These are phyloP conservation scores for Phoxinus phoxinus DNA, from an alignment of 2,113 vertebrate species.

Conservation along the genomic window DNA sequence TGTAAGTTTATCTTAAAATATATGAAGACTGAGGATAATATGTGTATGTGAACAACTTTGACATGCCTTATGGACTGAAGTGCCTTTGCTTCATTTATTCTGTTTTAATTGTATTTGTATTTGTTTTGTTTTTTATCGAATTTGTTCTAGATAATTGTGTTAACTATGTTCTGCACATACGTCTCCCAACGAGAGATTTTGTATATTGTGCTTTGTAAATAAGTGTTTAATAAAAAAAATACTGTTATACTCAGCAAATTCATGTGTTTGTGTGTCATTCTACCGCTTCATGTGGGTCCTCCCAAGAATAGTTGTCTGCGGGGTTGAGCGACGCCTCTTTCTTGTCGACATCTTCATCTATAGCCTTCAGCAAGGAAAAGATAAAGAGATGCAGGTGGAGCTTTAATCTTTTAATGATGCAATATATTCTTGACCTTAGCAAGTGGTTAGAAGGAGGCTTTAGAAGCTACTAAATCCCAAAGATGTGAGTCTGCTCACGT, in stretches of 20 bases:
- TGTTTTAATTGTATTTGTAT: no score
- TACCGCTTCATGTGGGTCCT: slow-evolving; percentile 85
- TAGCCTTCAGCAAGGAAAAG: slow-evolving; percentile 66
- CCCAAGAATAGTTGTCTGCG: slow-evolving; percentile 58
- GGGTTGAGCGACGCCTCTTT: slow-evolving; percentile 58
- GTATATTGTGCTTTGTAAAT: no score
- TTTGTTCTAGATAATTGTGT: no score
- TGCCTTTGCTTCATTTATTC: no score
- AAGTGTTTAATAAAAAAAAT: no score
- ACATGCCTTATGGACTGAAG: no score
- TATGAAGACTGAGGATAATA: no score
- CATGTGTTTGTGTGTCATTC: background rate
- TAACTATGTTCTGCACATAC: no score
- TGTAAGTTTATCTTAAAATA: no score
- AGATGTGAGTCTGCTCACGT: background rate
- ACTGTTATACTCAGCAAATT: background rate
- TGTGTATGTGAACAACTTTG: no score
- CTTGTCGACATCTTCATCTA: slow-evolving; percentile 85
- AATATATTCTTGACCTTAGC: background rate
- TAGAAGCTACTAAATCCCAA: background rate
- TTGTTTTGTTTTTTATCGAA: no score
- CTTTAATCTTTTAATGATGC: slow-evolving; percentile 2
- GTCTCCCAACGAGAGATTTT: no score
- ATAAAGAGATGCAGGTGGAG: slow-evolving; percentile 10
- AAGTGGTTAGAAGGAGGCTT: background rate